Evolutionary conservation across 2,113 vertebrate species (phyloP), one percentile per base, ranked within the genome.

Genomic region (Limanda limanda): DNA sequence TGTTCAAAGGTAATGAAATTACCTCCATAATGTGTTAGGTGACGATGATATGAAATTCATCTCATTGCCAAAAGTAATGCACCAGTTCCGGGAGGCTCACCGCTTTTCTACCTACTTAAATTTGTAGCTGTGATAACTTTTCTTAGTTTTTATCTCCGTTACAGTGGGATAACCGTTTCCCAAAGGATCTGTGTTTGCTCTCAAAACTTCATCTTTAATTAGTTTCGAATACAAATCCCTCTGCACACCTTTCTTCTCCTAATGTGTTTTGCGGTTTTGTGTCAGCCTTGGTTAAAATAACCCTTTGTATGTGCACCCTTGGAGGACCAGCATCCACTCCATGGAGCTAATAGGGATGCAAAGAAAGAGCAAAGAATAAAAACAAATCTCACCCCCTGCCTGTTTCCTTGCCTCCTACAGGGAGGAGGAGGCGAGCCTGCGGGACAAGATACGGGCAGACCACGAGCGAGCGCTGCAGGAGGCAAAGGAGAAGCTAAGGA

Each of bases 401-500:
- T 27, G 45, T 54, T 47, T 42, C 13, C 37, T 23, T 27, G 31
- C 17, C 24, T 27, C 73, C 87, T 57, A 65, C 83, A 99, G 98
- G 93, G 97, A 98, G 93, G 97, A 99, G 88, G 97, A 98, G 92
- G 97, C 98, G 92, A 97, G 95, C 80, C 94, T 99, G 90, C 95
- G 97, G 90, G 96, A 97, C 89, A 99, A 99, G 94, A 99, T 99
- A 84, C 95, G 97, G 61, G 97, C 97, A 21, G 98, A 99, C 92
- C 98, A 99, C 2, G 97, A 99, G 93, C 96, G 97, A 63, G 97
- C 97, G 6, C 92, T 99, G 87, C 97, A 99, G 92, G 97, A 99
- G 93, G 98, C 98, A 24, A 99, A 99, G 89, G 97, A 99, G 94
- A 99, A 99, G 90, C 93, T 99, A 83, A 95, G 96, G 71, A 99